A percentile compares a stretch with the other conserved stretches of the same genome.
These are phyloP conservation scores for Panurus biarmicus DNA, from an alignment of 2,113 vertebrate species.

Conservation along the genomic window DNA sequence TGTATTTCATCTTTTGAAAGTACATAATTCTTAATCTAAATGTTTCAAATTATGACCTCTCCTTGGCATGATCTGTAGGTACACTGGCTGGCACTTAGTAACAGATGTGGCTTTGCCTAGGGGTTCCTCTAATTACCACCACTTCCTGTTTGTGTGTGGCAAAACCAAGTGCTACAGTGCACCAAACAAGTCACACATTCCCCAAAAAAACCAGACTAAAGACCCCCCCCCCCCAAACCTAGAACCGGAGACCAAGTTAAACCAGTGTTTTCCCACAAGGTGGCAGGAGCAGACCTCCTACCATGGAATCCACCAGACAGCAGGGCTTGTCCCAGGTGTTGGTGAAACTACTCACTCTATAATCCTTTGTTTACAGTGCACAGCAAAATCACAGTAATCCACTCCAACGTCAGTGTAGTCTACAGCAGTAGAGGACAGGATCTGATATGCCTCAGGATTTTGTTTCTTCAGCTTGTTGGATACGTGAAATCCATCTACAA, in stretches of 20 bases:
- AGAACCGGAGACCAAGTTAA: background rate
- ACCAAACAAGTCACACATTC: background rate
- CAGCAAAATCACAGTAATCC: slow-evolving; percentile 90
- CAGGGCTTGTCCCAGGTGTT: background rate
- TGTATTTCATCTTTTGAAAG: background rate
- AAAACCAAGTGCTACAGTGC: background rate
- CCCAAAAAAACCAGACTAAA: background rate
- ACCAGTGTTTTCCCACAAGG: background rate
- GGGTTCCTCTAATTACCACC: background rate
- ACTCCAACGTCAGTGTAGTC: slow-evolving; percentile 85
- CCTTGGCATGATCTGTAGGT: background rate
- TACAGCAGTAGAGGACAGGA: slow-evolving; percentile 77
- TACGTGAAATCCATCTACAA: slow-evolving; percentile 88
- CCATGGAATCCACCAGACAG: rapidly evolving
- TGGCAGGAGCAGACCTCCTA: slow-evolving; percentile 41
- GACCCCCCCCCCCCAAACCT: no score
- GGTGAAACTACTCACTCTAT: slow-evolving; percentile 79
- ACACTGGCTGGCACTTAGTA: background rate
- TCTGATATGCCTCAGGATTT: slow-evolving; percentile 80
- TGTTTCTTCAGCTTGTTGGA: slow-evolving; percentile 75
- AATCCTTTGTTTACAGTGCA: slow-evolving; percentile 88
- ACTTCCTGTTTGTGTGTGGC: background rate
- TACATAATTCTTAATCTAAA: background rate
- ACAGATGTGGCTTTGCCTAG: background rate
- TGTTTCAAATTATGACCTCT: background rate